Evolutionary conservation across 1,140 invertebrate genomes (phyloP).

Genomic region (Drosophila sp.): DNA sequence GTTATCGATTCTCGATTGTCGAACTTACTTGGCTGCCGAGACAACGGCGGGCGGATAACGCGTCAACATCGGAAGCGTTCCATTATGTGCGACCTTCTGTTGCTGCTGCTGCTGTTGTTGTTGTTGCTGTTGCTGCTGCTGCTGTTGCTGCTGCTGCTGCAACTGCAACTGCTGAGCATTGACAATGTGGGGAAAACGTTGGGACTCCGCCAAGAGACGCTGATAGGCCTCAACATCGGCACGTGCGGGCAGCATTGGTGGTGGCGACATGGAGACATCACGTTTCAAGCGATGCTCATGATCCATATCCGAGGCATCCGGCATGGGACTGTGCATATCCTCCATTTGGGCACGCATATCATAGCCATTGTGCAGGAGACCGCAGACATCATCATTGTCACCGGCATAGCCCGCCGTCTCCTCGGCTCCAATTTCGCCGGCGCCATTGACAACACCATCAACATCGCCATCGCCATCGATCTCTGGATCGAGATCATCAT

Average conservation of each 20-base stretch:
- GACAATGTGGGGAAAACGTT: constrained; percentile 72
- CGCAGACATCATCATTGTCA: constrained; percentile 68
- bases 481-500: constrained; percentile 22
- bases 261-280: constrained; percentile 22
- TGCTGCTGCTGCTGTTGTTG: constrained; percentile 53
- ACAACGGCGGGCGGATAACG: constrained; percentile 61
- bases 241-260: constrained; percentile 50
- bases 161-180: constrained; percentile 69
- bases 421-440: constrained; percentile 70
- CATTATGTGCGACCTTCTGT: constrained; percentile 68
- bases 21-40: constrained; percentile 63
- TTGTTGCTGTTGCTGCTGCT: no score
- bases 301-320: constrained; percentile 52
- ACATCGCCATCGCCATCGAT: constrained; percentile 15
- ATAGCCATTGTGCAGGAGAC: constrained; percentile 64
- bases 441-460: constrained; percentile 47
- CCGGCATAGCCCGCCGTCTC: constrained; percentile 70
- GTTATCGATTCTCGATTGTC: not conserved
- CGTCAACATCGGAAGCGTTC: constrained; percentile 62
- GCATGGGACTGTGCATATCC: constrained; percentile 28
- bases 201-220: constrained; percentile 62
- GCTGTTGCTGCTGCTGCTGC: constrained; percentile 58
- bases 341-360: constrained; percentile 41
- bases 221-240: constrained; percentile 68
- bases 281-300: constrained; percentile 53